phyloP scores from a whole-genome alignment of 1,140 invertebrate genomes.

The Lamellibrachia luymesi region DNA sequence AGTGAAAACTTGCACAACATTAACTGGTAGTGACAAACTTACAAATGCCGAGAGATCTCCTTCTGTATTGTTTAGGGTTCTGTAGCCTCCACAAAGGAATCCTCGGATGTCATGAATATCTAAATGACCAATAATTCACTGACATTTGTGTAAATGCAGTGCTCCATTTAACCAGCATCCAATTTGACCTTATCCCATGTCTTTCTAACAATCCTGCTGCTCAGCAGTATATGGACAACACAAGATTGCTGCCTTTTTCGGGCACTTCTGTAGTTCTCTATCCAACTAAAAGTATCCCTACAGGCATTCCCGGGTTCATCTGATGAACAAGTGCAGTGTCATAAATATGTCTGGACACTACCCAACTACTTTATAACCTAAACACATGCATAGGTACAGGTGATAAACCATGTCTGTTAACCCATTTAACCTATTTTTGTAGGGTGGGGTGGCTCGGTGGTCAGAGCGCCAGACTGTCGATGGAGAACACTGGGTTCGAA shows the following conservation, averaged over 20 bases:
- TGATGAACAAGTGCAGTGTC: background rate
- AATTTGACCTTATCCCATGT: too few relatives aligned
- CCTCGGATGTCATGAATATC: conserved; percentile 11
- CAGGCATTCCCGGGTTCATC: background rate
- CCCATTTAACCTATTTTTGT: too few relatives aligned
- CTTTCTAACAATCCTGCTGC: too few relatives aligned
- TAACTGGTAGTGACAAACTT: background rate
- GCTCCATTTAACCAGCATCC: too few relatives aligned
- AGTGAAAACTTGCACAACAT: background rate
- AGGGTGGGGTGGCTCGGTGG: too few relatives aligned
- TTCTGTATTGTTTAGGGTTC: background rate
- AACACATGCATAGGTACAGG: background rate
- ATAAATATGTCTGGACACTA: background rate
- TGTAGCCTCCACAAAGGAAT: background rate
- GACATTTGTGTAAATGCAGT: too few relatives aligned
- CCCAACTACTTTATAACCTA: background rate
- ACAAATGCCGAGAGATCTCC: conserved; percentile 1
- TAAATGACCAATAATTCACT: background rate
- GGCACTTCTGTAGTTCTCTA: too few relatives aligned
- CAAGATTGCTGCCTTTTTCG: background rate
- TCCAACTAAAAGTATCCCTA: too few relatives aligned
- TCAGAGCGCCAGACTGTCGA: too few relatives aligned
- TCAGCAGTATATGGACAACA: background rate
- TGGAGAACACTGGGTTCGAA: too few relatives aligned
- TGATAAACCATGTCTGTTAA: too few relatives aligned